phyloP scores from a whole-genome alignment of 2,113 vertebrate genomes.

The Prunella himalayana region DNA sequence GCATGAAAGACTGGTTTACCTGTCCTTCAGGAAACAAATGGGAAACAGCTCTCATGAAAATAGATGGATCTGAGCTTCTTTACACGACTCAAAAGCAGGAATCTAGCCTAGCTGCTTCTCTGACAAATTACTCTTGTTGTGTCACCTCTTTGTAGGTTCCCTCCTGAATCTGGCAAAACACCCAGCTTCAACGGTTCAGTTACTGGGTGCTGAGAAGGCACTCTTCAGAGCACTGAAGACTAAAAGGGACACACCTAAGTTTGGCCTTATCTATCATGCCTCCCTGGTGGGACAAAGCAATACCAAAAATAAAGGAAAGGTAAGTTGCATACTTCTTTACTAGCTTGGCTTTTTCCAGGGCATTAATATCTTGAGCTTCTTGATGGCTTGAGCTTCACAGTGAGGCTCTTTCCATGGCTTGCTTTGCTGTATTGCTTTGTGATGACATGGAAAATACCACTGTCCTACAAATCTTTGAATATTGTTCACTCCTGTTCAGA shows the following conservation, averaged over 20 bases:
- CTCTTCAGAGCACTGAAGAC: slow-evolving; percentile 96
- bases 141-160: slow-evolving; percentile 77
- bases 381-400: neutral
- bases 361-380: neutral
- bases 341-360: neutral
- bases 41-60: neutral
- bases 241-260: slow-evolving; percentile 93
- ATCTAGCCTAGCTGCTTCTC: neutral
- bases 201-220: slow-evolving; percentile 95
- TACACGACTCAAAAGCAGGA: neutral
- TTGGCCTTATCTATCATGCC: slow-evolving; percentile 97
- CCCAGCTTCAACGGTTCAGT: slow-evolving; percentile 95
- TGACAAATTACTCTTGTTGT: neutral
- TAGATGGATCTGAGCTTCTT: neutral
- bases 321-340: slow-evolving; percentile 41
- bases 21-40: neutral
- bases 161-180: slow-evolving; percentile 97
- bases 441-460: neutral
- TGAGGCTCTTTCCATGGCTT: neutral
- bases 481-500: neutral
- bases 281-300: slow-evolving; percentile 93
- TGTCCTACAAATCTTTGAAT: neutral
- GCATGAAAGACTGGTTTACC: neutral
- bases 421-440: neutral
- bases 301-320: slow-evolving; percentile 97